Percentiles rank a stretch among this genome's conserved stretches.
Evolutionary conservation across 2,888 invertebrate species (phyloP).

Genomic region (Amaurobius ferox): DNA sequence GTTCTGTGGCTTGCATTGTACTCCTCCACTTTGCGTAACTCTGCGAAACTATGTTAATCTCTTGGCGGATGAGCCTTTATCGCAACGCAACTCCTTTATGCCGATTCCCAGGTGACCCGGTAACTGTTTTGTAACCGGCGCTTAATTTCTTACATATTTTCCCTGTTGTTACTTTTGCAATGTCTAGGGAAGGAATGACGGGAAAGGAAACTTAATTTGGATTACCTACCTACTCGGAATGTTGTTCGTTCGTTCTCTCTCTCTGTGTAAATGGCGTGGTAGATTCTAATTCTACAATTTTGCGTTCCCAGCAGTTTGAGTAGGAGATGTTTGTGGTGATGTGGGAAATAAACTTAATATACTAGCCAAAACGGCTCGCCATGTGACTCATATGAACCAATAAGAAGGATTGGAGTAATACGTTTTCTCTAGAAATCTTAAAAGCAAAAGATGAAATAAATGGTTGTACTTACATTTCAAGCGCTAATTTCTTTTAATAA

Average conservation of each 20-base stretch:
- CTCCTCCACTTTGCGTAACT: conserved; percentile 15
- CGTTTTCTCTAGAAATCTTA: too few species aligned
- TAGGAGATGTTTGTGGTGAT: not conserved
- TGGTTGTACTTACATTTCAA: too few species aligned
- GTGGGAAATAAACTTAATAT: not conserved
- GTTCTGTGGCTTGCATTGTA: not conserved
- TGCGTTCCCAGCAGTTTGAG: not conserved
- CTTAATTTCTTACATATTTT: conserved; percentile 14
- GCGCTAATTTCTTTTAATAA: too few species aligned
- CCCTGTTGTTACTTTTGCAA: conserved; percentile 1
- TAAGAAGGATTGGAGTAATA: too few species aligned
- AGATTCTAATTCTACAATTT: not conserved
- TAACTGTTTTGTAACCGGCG: conserved; percentile 9
- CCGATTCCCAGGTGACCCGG: not conserved
- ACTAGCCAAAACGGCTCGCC: not conserved
- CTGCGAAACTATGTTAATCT: conserved; percentile 7
- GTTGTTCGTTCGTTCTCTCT: not conserved
- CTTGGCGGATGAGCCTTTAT: conserved; percentile 1
- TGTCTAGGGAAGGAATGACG: conserved; percentile 1
- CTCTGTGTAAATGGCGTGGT: not conserved
- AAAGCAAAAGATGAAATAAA: too few species aligned
- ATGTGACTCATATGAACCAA: not conserved
- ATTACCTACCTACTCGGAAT: not conserved
- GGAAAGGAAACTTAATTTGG: not conserved
- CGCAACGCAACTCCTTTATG: not conserved